Evolutionary conservation across 2,888 invertebrate species (phyloP), one percentile per base, ranked within the genome.

Genomic region (Caenorhabditis zanzibari): DNA sequence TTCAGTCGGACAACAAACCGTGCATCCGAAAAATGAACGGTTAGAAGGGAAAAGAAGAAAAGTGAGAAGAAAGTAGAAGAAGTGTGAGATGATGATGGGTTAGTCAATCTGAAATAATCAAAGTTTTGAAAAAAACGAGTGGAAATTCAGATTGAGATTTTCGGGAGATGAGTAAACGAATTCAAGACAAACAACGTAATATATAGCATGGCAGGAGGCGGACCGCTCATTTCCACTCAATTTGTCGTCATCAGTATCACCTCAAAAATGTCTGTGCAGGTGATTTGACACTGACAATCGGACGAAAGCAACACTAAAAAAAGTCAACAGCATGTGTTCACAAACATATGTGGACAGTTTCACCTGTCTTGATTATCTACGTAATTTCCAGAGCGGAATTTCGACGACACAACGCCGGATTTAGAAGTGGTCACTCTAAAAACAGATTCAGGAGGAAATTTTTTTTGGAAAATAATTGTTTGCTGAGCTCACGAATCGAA

Each of bases 1-100:
- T 77, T 77, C 77, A 77, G 77, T 71, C 61, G 68, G 56, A 69
- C 69, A 38, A 38, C 38, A 63, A 19, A 71, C 77, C 77, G 77
- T 69, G 35, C 77, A 77, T 77, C 59, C 66, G 68, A 68, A 19
- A 22, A 66, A 68, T 76, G 76, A 59, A 68, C 59, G 68, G 59
- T 59, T 26, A 24, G 24, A 12, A 28, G 22, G 41, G 19, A 32
- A 61, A 32, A 6, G 41, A 28, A 47, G 54, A 0, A 26, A 58
- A 38, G n/a, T 38, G 49, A 28, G 7, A n/a, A 24, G 63, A 22
- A 35, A 22, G 24, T n/a, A n/a, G 59, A 59, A 59, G 56, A 44
- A 24, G 56, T 16, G 14, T 35, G 56, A 56, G 38, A 38, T 19
- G n/a, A 49, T 26, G 54, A 54, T 54, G 54, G 7, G 61, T 26